phyloP scores from a whole-genome alignment of 92 coral and sea anemone species.

The Parazoanthus darwini region DNA sequence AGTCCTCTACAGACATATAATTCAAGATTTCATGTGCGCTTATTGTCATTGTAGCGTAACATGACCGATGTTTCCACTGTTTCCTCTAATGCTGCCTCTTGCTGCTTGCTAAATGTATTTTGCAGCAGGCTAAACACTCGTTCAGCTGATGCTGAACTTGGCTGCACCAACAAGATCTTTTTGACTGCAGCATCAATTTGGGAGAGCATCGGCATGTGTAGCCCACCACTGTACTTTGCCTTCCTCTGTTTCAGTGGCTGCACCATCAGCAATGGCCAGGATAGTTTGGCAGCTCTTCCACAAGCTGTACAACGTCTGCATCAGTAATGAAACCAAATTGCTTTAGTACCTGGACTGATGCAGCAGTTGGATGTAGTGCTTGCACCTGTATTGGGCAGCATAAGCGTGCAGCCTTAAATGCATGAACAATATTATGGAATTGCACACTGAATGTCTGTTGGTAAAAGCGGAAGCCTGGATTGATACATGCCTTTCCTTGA shows the following conservation, averaged over 20 bases:
- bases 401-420: background rate
- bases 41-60: too few species aligned
- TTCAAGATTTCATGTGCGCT: too few species aligned
- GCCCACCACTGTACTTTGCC: background rate
- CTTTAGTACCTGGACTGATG: background rate
- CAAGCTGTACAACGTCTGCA: background rate
- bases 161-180: background rate
- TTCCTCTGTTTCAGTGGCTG: background rate
- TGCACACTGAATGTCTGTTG: background rate
- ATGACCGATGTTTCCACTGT: background rate
- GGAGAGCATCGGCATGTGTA: background rate
- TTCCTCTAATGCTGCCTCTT: background rate
- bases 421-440: background rate
- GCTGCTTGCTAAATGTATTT: too few species aligned
- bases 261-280: background rate
- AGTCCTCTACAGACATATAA: too few species aligned
- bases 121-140: background rate
- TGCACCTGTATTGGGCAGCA: background rate
- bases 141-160: background rate
- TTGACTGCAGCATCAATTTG: background rate
- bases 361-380: background rate
- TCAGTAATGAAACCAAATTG: background rate
- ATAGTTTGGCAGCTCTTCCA: too few species aligned
- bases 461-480: background rate
- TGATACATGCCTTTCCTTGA: constrained; percentile 1